Conservation (phyloP, 2,113 vertebrate genomes). For the Bucco capensis region DNA sequence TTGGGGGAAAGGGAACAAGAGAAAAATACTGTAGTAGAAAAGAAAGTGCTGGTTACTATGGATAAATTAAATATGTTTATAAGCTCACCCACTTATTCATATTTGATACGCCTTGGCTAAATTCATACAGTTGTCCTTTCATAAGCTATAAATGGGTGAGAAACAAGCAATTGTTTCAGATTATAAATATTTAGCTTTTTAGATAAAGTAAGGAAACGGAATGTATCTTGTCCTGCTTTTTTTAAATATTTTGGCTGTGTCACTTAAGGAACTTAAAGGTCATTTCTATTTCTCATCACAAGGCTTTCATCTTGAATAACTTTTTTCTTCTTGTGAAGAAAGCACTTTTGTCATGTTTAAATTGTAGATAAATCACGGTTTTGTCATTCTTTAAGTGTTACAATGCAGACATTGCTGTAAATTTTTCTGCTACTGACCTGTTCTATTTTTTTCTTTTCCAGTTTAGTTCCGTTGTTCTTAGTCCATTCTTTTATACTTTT, state of each 20-base stretch:
- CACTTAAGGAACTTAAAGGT: background rate
- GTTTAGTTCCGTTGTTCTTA: background rate
- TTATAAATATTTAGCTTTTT: background rate
- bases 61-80: background rate
- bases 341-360: background rate
- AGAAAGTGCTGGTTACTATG: background rate
- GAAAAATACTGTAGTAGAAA: background rate
- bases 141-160: background rate
- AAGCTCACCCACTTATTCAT: background rate
- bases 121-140: background rate
- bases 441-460: background rate
- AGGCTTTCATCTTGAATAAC: background rate
- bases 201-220: background rate
- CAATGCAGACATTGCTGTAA: background rate
- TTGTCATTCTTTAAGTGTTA: background rate
- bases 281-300: background rate
- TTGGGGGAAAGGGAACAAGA: background rate
- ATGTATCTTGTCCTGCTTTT: background rate
- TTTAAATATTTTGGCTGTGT: background rate
- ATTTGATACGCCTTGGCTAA: background rate
- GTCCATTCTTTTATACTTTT: background rate
- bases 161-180: background rate
- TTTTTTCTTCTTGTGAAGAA: background rate
- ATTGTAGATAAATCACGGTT: background rate
- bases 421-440: background rate